phyloP scores from a whole-genome alignment of 2,797 vertebrate genomes.

The Discoglossus pictus region DNA sequence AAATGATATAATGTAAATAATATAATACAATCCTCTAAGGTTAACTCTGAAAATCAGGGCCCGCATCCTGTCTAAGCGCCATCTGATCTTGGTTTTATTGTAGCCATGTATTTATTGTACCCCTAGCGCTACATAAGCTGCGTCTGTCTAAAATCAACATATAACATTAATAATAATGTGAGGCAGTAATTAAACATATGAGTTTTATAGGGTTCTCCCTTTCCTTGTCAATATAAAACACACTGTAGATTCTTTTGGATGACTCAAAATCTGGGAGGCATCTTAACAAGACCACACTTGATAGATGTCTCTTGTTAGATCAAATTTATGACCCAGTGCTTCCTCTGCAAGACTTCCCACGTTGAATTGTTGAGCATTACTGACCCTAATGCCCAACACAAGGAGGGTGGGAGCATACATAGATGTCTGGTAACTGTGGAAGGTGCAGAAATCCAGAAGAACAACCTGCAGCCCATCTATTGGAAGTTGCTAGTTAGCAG shows the following conservation, averaged over 20 bases:
- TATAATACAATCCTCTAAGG: too few relatives aligned
- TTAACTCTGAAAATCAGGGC: too few relatives aligned
- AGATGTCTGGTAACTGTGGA: conserved; percentile 71
- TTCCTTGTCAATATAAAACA: conserved; percentile 8
- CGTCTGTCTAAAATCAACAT: too few relatives aligned
- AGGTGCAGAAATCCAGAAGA: conserved; percentile 66
- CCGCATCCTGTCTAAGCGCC: too few relatives aligned
- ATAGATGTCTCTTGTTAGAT: conserved; percentile 69
- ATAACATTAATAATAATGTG: too few relatives aligned
- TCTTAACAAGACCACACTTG: conserved; percentile 63
- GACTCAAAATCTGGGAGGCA: conserved; percentile 56
- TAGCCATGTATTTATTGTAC: too few relatives aligned
- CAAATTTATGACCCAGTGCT: conserved; percentile 75
- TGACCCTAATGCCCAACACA: conserved; percentile 71
- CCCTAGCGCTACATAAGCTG: too few relatives aligned
- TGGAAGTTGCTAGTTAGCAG: conserved; percentile 65
- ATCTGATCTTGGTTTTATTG: too few relatives aligned
- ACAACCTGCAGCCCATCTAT: conserved; percentile 69
- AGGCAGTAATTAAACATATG: too few relatives aligned
- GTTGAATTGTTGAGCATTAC: conserved; percentile 70
- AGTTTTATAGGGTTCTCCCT: too few relatives aligned
- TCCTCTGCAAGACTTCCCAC: conserved; percentile 77
- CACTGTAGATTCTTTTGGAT: conserved; percentile 7
- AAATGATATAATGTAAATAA: too few relatives aligned
- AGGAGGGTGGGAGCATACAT: conserved; percentile 64